These are phyloP conservation scores for Carposina sasakii DNA, from an alignment of 1,140 invertebrate genomes.

Conservation along the genomic window DNA sequence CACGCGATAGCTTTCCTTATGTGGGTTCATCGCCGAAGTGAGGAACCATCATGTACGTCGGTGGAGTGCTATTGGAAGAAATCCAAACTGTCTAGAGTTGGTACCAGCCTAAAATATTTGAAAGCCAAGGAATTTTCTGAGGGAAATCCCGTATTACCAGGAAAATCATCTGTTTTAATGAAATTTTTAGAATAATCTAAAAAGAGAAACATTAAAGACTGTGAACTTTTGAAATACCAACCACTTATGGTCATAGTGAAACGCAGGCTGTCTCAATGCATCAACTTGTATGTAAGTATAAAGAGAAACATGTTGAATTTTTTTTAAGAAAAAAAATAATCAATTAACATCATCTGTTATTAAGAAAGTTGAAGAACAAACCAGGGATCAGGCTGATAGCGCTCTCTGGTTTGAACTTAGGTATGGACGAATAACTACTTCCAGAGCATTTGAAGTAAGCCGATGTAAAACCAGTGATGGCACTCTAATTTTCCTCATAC, in stretches of 20 bases:
- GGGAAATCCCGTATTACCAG: neutral
- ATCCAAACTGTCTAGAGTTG: conserved; percentile 16
- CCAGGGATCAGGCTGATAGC: conserved; percentile 11
- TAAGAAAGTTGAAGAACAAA: conserved; percentile 9
- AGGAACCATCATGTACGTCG: conserved; percentile 40
- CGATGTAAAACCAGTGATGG: conserved; percentile 36
- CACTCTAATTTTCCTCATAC: conserved; percentile 27
- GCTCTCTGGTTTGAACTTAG: conserved; percentile 21
- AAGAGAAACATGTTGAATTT: conserved; percentile 1
- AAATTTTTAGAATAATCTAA: conserved; percentile 14
- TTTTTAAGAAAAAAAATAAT: conserved; percentile 7
- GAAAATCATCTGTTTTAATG: neutral
- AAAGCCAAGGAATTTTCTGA: conserved; percentile 10
- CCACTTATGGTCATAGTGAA: neutral
- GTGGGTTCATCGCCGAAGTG: conserved; percentile 49
- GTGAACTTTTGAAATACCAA: conserved; percentile 14
- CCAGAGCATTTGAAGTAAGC: conserved; percentile 29
- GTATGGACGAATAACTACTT: conserved; percentile 34
- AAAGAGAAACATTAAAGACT: conserved; percentile 17
- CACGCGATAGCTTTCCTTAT: conserved; percentile 45
- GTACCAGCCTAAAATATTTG: conserved; percentile 16
- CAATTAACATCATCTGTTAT: conserved; percentile 5
- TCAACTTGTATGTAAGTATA: conserved; percentile 4
- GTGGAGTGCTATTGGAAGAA: conserved; percentile 38
- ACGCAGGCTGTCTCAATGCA: conserved; percentile 6